These are phyloP conservation scores for Melangyna quadrimaculata DNA, from an alignment of 2,888 invertebrate genomes.

Conservation along the genomic window DNA sequence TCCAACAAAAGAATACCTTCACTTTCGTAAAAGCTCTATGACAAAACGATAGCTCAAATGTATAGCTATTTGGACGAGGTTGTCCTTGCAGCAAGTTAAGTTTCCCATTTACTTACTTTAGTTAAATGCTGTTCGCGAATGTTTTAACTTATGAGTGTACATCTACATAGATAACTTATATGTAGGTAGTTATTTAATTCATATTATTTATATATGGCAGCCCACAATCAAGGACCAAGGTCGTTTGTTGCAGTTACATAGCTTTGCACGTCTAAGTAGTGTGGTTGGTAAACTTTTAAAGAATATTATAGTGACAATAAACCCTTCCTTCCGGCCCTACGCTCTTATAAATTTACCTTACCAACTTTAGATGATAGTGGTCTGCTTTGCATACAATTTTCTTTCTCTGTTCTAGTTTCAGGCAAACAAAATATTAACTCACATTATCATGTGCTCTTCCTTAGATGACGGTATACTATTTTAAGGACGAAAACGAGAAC, in stretches of 20 bases:
- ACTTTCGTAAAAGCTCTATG: neutral
- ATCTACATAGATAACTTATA: no score
- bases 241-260: slow-evolving; percentile 5
- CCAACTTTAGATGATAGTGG: neutral
- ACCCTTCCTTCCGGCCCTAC: neutral
- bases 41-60: neutral
- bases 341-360: neutral
- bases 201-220: slow-evolving; percentile 52
- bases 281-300: slow-evolving; percentile 16
- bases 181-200: no score
- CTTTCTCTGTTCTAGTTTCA: slow-evolving; percentile 22
- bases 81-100: neutral
- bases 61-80: neutral
- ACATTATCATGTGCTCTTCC: slow-evolving; percentile 42
- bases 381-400: slow-evolving; percentile 12
- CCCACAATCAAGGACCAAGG: slow-evolving; percentile 57
- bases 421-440: slow-evolving; percentile 47
- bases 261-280: neutral
- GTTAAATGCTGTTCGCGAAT: slow-evolving; percentile 22
- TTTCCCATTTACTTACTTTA: neutral
- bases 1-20: neutral
- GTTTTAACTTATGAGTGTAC: no score
- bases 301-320: slow-evolving; percentile 22
- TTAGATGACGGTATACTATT: no score
- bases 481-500: slow-evolving; percentile 4